Percentiles rank a stretch among this genome's conserved stretches.
Evolutionary conservation across 1,140 invertebrate genomes (phyloP).

Genomic region (Elymnias hypermnestra): DNA sequence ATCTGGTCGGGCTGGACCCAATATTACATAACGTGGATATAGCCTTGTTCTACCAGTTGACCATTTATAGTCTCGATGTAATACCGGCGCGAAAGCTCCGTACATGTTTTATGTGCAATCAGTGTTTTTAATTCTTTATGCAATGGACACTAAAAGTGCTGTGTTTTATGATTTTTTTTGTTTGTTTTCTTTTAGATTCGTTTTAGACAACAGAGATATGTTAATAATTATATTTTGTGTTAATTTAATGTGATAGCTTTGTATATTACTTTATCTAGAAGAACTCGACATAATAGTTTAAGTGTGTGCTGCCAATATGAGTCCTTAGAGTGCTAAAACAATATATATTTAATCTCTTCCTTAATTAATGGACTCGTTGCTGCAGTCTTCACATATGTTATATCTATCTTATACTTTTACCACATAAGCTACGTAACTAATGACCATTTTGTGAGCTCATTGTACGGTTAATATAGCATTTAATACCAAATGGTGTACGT

Average conservation of each 20-base stretch:
- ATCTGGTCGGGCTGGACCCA: no score
- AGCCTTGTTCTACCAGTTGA: no score
- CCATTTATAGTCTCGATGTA: no score
- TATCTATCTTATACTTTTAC: constrained; percentile 37
- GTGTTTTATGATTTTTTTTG: constrained; percentile 56
- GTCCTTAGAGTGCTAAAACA: constrained; percentile 1
- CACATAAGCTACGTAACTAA: constrained; percentile 49
- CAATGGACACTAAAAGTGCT: constrained; percentile 67
- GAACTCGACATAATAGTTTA: constrained; percentile 27
- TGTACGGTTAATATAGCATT: constrained; percentile 69
- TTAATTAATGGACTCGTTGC: constrained; percentile 4
- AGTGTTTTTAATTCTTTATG: constrained; percentile 54
- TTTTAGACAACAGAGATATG: constrained; percentile 70
- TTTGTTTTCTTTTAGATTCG: constrained; percentile 61
- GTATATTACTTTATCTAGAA: constrained; percentile 63
- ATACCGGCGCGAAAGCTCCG: constrained; percentile 29
- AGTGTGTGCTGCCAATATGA: constrained; percentile 17
- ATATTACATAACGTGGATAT: no score
- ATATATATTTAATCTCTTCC: constrained; percentile 13
- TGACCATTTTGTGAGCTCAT: constrained; percentile 56
- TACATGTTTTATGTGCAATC: constrained; percentile 63
- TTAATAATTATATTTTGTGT: constrained; percentile 73
- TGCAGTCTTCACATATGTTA: constrained; percentile 29
- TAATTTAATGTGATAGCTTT: constrained; percentile 74
- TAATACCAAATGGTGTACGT: constrained; percentile 74